Conservation (phyloP, 1,140 invertebrate species). For the Anadara kagoshimensis region DNA sequence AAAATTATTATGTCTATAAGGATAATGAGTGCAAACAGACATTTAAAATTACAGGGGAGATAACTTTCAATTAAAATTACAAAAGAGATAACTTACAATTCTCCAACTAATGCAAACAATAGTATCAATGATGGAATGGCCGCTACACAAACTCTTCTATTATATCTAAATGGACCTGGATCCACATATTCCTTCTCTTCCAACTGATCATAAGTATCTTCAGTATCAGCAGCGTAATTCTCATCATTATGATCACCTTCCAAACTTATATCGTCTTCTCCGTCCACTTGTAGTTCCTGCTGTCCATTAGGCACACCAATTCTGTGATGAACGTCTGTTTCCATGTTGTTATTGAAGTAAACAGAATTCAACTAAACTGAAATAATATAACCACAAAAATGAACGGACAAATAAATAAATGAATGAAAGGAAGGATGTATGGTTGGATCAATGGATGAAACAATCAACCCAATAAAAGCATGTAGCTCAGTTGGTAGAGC, state of each 20-base stretch:
- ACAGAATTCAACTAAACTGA: too few species aligned
- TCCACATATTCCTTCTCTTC: constrained; percentile 40
- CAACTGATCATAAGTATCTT: constrained; percentile 29
- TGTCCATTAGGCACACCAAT: not conserved
- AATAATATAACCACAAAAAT: too few species aligned
- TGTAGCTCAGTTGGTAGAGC: too few species aligned
- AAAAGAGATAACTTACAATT: constrained; percentile 62
- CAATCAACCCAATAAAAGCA: too few species aligned
- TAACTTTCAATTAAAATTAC: too few species aligned
- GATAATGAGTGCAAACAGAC: too few species aligned
- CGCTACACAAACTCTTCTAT: constrained; percentile 51
- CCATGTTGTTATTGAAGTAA: not conserved
- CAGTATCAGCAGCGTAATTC: constrained; percentile 17
- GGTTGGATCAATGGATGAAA: too few species aligned
- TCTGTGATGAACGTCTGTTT: not conserved
- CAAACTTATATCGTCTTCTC: not conserved
- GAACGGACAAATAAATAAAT: too few species aligned
- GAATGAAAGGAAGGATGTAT: too few species aligned
- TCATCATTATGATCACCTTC: constrained; percentile 19
- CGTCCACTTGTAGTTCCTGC: not conserved
- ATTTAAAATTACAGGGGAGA: too few species aligned
- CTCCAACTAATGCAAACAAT: constrained; percentile 54
- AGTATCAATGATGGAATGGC: constrained; percentile 55
- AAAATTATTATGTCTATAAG: too few species aligned
- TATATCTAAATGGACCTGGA: constrained; percentile 58